These are phyloP conservation scores for Drosophila neocordata DNA, from an alignment of 1,140 invertebrate genomes.

Conservation along the genomic window DNA sequence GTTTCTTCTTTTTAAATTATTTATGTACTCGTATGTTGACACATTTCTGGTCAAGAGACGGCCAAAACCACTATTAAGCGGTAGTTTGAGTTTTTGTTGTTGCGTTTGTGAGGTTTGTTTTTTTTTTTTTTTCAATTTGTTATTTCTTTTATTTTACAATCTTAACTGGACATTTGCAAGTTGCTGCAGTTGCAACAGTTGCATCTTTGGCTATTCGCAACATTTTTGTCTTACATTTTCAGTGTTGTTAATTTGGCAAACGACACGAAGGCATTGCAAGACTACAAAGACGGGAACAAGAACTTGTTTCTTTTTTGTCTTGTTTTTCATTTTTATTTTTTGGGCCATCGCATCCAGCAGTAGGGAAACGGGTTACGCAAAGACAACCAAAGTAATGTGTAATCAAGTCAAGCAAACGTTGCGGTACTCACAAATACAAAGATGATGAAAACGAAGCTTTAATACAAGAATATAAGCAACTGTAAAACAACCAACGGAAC, in stretches of 20 bases:
- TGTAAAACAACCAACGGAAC: too few species aligned
- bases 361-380: slow-evolving; percentile 50
- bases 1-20: slow-evolving; percentile 1
- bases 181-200: slow-evolving; percentile 38
- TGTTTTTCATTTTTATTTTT: neutral
- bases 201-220: slow-evolving; percentile 51
- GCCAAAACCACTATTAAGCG: slow-evolving; percentile 19
- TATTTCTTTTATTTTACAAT: neutral
- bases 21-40: slow-evolving; percentile 32
- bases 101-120: neutral
- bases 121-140: too few species aligned
- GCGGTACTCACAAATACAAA: neutral
- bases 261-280: slow-evolving; percentile 14
- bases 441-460: neutral
- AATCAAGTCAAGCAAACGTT: slow-evolving; percentile 15
- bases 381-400: slow-evolving; percentile 37
- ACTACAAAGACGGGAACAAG: slow-evolving; percentile 41
- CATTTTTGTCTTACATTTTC: slow-evolving; percentile 36
- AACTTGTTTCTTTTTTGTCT: slow-evolving; percentile 42
- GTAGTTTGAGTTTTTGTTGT: neutral
- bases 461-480: neutral
- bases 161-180: slow-evolving; percentile 45
- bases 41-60: slow-evolving; percentile 41
- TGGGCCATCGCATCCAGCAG: slow-evolving; percentile 7
- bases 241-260: slow-evolving; percentile 49